Evolutionary conservation across 2,888 invertebrate genomes (phyloP).

Genomic region (Noctua janthina): DNA sequence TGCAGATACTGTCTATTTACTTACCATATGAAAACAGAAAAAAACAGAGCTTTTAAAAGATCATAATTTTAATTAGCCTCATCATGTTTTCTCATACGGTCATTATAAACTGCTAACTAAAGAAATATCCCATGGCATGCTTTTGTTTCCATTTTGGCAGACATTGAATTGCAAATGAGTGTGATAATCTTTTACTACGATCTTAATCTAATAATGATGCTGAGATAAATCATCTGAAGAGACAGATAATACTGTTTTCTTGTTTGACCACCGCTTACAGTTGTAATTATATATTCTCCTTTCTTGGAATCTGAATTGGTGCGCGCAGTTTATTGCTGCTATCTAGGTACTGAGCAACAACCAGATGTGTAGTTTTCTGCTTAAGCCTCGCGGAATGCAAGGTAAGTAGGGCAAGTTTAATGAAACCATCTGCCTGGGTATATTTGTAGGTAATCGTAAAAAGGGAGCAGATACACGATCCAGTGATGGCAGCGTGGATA

Average conservation of each 20-base stretch:
- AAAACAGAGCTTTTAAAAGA: neutral
- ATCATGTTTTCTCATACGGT: neutral
- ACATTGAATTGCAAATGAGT: slow-evolving; percentile 55
- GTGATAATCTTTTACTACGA: slow-evolving; percentile 23
- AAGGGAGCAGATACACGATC: neutral
- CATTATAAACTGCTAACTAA: slow-evolving; percentile 1
- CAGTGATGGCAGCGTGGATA: too few species aligned
- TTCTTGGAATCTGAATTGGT: neutral
- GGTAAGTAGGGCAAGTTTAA: neutral
- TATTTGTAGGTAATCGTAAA: neutral
- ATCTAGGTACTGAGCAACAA: neutral
- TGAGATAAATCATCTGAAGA: neutral
- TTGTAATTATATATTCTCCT: neutral
- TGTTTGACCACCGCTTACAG: neutral
- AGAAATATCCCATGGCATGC: slow-evolving; percentile 42
- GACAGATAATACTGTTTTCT: neutral
- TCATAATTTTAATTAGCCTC: slow-evolving; percentile 23
- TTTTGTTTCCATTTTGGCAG: slow-evolving; percentile 35
- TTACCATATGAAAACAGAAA: neutral
- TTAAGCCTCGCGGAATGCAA: neutral
- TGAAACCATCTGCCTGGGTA: neutral
- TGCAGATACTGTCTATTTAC: neutral
- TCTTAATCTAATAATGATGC: slow-evolving; percentile 6
- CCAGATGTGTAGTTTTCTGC: neutral
- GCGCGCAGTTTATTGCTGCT: neutral